Percentiles rank a stretch among this genome's conserved stretches.
phyloP scores from a whole-genome alignment of 1,140 invertebrate species.

The Holcopasites calliopsidis region DNA sequence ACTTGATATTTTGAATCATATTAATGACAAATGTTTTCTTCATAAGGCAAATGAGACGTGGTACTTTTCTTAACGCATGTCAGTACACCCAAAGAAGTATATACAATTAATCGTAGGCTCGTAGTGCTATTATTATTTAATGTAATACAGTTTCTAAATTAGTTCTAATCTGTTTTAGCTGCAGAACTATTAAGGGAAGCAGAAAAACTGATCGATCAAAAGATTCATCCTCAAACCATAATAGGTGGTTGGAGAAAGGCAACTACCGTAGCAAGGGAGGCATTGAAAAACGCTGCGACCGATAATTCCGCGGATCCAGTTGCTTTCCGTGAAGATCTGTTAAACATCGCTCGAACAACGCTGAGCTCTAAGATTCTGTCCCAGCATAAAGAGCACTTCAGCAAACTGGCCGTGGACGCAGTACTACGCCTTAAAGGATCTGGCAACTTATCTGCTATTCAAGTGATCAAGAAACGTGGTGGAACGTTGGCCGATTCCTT shows the following conservation, averaged over 20 bases:
- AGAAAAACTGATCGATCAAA: slow-evolving; percentile 95
- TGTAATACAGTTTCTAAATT: not conserved
- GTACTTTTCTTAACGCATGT: too few relatives aligned
- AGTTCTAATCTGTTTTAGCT: slow-evolving; percentile 80
- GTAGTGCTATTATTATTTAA: too few relatives aligned
- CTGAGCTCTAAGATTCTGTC: slow-evolving; percentile 99
- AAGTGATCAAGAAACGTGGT: slow-evolving; percentile 98
- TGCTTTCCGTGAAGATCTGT: slow-evolving; percentile 92
- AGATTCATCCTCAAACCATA: slow-evolving; percentile 99
- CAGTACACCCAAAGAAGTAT: too few relatives aligned
- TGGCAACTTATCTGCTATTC: slow-evolving; percentile 97
- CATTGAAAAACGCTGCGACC: slow-evolving; percentile 87
- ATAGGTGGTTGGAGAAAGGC: slow-evolving; percentile 97
- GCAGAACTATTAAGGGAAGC: slow-evolving; percentile 97
- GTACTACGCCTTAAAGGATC: slow-evolving; percentile 97
- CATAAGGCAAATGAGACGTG: too few relatives aligned
- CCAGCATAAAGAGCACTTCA: slow-evolving; percentile 98
- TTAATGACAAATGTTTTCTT: too few relatives aligned
- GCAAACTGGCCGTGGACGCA: slow-evolving; percentile 97
- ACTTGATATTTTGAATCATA: too few relatives aligned
- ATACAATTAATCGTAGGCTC: too few relatives aligned
- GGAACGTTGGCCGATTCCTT: slow-evolving; percentile 96
- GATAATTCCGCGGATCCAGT: slow-evolving; percentile 91
- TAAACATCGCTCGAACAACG: slow-evolving; percentile 99
- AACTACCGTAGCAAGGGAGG: slow-evolving; percentile 89